These are phyloP conservation scores for Plotosus lineatus DNA, from an alignment of 2,113 vertebrate genomes.

Conservation along the genomic window DNA sequence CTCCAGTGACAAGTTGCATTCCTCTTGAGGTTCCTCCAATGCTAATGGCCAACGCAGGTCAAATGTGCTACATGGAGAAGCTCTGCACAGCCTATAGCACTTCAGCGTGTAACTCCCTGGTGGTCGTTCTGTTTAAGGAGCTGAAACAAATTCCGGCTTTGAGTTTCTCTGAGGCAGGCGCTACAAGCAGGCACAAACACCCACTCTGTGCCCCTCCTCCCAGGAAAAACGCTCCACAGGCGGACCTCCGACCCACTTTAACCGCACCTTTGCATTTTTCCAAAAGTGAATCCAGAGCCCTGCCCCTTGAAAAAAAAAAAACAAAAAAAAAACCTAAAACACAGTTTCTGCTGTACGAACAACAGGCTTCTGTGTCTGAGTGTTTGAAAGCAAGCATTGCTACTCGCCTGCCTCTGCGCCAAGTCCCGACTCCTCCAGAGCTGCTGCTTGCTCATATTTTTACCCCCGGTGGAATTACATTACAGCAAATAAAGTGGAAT, in stretches of 20 bases:
- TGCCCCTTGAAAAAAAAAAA: not conserved
- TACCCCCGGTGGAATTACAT: slow-evolving; percentile 86
- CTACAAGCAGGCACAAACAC: slow-evolving; percentile 65
- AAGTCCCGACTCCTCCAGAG: slow-evolving; percentile 72
- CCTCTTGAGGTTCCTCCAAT: slow-evolving; percentile 66
- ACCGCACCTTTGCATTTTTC: slow-evolving; percentile 71
- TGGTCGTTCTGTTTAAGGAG: slow-evolving; percentile 69
- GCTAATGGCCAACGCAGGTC: slow-evolving; percentile 68
- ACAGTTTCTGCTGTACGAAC: slow-evolving; percentile 46
- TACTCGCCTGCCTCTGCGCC: slow-evolving; percentile 63
- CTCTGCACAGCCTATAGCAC: slow-evolving; percentile 67
- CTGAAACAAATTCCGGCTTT: slow-evolving; percentile 66
- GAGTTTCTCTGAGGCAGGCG: slow-evolving; percentile 67
- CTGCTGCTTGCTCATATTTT: slow-evolving; percentile 89
- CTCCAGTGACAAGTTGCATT: slow-evolving; percentile 77
- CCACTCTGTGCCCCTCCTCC: slow-evolving; percentile 61
- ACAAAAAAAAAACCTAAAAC: not conserved
- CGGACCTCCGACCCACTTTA: slow-evolving; percentile 45
- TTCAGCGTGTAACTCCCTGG: slow-evolving; percentile 65
- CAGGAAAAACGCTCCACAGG: slow-evolving; percentile 53
- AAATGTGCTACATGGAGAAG: slow-evolving; percentile 67
- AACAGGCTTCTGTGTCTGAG: slow-evolving; percentile 64
- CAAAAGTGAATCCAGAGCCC: slow-evolving; percentile 63
- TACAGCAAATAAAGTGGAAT: slow-evolving; percentile 94
- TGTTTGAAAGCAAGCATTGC: slow-evolving; percentile 64